A percentile compares a stretch with the other conserved stretches of the same genome.
phyloP scores from a whole-genome alignment of 2,113 vertebrate species.

The Ramphastos sulfuratus region DNA sequence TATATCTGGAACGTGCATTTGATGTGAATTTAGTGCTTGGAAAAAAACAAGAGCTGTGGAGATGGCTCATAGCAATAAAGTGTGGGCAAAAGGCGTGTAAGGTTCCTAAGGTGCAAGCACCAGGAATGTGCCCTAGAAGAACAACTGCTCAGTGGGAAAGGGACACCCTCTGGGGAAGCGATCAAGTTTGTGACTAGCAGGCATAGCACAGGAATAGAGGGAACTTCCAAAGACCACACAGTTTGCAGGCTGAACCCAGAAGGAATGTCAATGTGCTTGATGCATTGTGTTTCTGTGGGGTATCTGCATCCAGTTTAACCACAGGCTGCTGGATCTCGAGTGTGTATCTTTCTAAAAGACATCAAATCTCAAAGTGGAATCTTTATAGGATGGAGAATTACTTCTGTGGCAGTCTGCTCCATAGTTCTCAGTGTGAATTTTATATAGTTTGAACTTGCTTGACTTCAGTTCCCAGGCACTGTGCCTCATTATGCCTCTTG shows the following conservation, averaged over 20 bases:
- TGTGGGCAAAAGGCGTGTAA: neutral
- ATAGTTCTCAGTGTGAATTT: conserved; percentile 21
- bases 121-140: neutral
- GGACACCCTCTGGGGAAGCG: neutral
- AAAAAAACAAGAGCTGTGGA: neutral
- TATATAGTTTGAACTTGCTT: conserved; percentile 12
- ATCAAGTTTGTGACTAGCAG: neutral
- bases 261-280: neutral
- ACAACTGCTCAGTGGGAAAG: neutral
- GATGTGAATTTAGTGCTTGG: neutral
- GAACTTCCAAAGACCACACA: conserved; percentile 22
- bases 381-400: neutral
- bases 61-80: neutral
- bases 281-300: neutral
- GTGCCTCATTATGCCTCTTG: neutral
- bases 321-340: neutral
- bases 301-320: conserved; percentile 14
- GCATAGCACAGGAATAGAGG: neutral
- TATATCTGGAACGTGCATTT: neutral
- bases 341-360: neutral
- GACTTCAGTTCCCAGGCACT: neutral
- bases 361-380: conserved; percentile 17
- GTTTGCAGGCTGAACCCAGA: neutral
- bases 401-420: conserved; percentile 31
- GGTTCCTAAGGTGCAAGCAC: neutral